These are phyloP conservation scores for Aplodontia rufa DNA, from an alignment of 2,113 vertebrate genomes.

Conservation along the genomic window DNA sequence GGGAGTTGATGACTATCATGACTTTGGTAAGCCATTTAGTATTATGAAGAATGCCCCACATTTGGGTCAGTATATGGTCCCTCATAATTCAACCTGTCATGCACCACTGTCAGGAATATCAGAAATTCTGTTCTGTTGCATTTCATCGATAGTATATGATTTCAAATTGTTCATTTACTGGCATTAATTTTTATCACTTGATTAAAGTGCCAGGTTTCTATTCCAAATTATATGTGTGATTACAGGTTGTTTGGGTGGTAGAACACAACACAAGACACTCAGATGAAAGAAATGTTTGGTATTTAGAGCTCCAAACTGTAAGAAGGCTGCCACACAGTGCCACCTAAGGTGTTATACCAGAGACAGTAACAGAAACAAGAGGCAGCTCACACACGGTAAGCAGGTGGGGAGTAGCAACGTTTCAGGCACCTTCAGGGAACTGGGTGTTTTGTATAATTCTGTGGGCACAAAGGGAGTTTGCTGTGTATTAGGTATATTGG, in stretches of 20 bases:
- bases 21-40: neutral
- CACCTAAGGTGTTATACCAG: neutral
- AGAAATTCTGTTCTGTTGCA: neutral
- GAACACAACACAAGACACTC: neutral
- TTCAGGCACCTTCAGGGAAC: neutral
- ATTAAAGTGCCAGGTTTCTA: neutral
- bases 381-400: neutral
- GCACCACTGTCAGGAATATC: neutral
- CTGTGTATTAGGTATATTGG: neutral
- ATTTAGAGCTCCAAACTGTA: neutral
- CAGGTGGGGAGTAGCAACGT: neutral
- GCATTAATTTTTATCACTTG: neutral
- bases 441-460: neutral
- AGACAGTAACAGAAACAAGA: neutral
- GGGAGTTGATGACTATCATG: neutral
- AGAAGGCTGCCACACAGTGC: neutral
- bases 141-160: neutral
- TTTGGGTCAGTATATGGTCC: neutral
- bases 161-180: neutral
- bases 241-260: neutral
- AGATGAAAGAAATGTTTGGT: neutral
- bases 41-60: neutral
- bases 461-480: neutral
- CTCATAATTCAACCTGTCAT: neutral
- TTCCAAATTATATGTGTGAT: neutral